Conservation (phyloP, 2,797 vertebrate genomes). For the Notoglanidium macrostoma region DNA sequence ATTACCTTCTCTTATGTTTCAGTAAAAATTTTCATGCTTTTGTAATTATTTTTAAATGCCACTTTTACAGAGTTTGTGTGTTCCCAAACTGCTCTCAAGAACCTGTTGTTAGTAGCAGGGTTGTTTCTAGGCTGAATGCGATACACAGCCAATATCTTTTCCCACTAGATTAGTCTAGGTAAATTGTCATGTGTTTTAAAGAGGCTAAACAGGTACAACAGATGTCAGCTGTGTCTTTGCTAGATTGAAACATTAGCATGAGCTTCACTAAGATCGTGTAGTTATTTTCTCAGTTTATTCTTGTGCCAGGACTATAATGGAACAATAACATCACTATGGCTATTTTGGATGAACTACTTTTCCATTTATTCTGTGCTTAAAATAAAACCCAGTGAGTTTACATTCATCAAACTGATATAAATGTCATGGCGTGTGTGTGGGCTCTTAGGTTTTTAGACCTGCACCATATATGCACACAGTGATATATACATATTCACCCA, state of each 20-base stretch:
- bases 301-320: background rate
- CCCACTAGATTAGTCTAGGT: slow-evolving; percentile 4
- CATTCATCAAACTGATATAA: background rate
- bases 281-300: background rate
- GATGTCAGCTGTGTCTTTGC: background rate
- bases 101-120: background rate
- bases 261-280: background rate
- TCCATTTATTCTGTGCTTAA: slow-evolving; percentile 4
- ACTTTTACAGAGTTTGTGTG: background rate
- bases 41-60: background rate
- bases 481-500: background rate
- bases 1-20: too few species aligned
- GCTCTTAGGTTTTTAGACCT: background rate
- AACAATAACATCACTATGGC: background rate
- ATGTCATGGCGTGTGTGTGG: slow-evolving; percentile 9
- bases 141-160: background rate
- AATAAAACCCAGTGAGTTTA: slow-evolving; percentile 7
- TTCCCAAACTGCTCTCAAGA: background rate
- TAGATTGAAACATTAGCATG: background rate
- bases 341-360: slow-evolving; percentile 5
- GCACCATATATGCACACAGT: background rate
- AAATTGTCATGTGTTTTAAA: slow-evolving; percentile 16
- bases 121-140: background rate
- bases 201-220: slow-evolving; percentile 1
- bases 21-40: background rate